Percentiles rank a stretch among this genome's conserved stretches.
Evolutionary conservation across 2,888 invertebrate genomes (phyloP).

Genomic region (Phaedon cochleariae): DNA sequence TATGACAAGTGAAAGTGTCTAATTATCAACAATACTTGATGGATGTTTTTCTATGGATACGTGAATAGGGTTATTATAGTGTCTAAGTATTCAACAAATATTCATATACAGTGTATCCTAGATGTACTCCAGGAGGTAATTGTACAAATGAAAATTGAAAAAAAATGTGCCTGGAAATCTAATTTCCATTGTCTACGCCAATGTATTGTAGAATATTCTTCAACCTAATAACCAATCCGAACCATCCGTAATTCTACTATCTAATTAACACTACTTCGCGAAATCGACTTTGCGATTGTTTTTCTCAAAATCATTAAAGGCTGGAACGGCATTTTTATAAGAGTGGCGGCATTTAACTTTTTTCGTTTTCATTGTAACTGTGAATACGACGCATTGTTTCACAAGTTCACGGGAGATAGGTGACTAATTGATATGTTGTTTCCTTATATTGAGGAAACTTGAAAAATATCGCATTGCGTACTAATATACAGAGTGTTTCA

Average conservation of each 20-base stretch:
- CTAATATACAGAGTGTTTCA: too few species aligned
- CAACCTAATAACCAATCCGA: background rate
- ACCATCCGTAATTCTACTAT: background rate
- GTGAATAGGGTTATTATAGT: too few species aligned
- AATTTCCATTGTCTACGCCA: background rate
- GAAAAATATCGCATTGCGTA: too few species aligned
- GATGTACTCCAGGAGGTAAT: too few species aligned
- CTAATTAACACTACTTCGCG: constrained; percentile 29
- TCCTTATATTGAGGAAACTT: too few species aligned
- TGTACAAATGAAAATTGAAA: too few species aligned
- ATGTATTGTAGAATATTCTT: constrained; percentile 8
- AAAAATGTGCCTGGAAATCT: too few species aligned
- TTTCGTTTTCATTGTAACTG: constrained; percentile 12
- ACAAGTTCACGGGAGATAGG: background rate
- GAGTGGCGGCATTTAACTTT: constrained; percentile 16
- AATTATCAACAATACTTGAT: too few species aligned
- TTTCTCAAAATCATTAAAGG: constrained; percentile 28
- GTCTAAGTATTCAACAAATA: too few species aligned
- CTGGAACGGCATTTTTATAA: constrained; percentile 21
- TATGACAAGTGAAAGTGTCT: too few species aligned
- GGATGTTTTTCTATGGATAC: too few species aligned
- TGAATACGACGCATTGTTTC: constrained; percentile 21
- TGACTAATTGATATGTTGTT: background rate
- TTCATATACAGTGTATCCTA: too few species aligned
- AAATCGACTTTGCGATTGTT: constrained; percentile 16